Base-by-base conservation (phyloP, 2,113 vertebrate species). In the Oophaga pumilio region DNA sequence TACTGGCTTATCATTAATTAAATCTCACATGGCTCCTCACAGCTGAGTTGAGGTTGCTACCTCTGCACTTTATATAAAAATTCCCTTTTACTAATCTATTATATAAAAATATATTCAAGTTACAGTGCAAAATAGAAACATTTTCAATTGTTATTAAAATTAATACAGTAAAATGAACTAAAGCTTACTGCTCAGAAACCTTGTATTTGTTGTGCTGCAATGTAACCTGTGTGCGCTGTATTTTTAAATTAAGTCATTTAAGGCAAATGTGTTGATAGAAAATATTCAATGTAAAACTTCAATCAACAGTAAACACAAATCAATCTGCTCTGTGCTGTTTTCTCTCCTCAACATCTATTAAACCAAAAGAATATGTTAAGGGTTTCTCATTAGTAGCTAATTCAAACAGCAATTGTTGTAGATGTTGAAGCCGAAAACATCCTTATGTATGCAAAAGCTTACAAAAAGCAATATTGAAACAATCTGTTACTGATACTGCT, bases 391-490 rank as follows among this genome's bases (percentile, higher is more conserved):
- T 87, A 87, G 86, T 43, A 49, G 66, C 33, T 87, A 82, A 87
- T 82, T 87, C 78, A 82, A 87, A 87, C 77, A 74, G 86, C 26
- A 53, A 73, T 73, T 62, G 64, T 62, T 82, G 66, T 81, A 60
- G 81, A 73, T 82, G 66, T 57, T 59, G 53, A 82, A 80, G 68
- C 66, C 62, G 33, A 87, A 43, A 87, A 87, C 68, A 57, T 73
- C 66, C 77, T 82, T 82, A 57, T 81, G 53, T 87, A 87, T 87
- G 77, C 79, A 80, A 82, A 87, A 81, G 85, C 85, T 73, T 87
- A 57, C 71, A 64, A 82, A 66, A 86, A 86, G 60, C 85, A 87
- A 82, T 81, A 78, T 74, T 73, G 77, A 73, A 80, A 82, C 86
- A 82, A 87, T 87, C 86, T 87, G 86, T 87, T 80, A 80, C 24